These are phyloP conservation scores for Bombyx mori DNA, from an alignment of 1,140 invertebrate genomes.

Conservation along the genomic window ASM3026992v2 NC_085131.1:11787501-11788000, in stretches of 20 bases:
- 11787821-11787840: slow-evolving; percentile 26
- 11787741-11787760: slow-evolving; percentile 4
- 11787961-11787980: slow-evolving; percentile 39
- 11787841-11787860: slow-evolving; percentile 40
- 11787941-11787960: too few species aligned
- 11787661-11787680: slow-evolving; percentile 65
- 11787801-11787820: slow-evolving; percentile 37
- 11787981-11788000: slow-evolving; percentile 25
- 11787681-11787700: slow-evolving; percentile 70
- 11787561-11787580: too few species aligned
- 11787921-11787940: slow-evolving; percentile 10
- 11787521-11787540: too few species aligned
- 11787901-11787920: background rate
- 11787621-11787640: slow-evolving; percentile 5
- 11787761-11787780: slow-evolving; percentile 15
- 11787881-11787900: slow-evolving; percentile 2
- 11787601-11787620: too few species aligned
- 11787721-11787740: slow-evolving; percentile 30
- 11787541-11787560: too few species aligned
- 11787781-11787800: slow-evolving; percentile 45
- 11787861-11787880: slow-evolving; percentile 15
- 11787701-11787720: slow-evolving; percentile 59
- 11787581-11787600: too few species aligned
- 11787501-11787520: too few species aligned
- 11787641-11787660: slow-evolving; percentile 59